A percentile compares a stretch with the other conserved stretches of the same genome.
Evolutionary conservation across 2,797 vertebrate species (phyloP).

Genomic region (Falco novaeseelandiae): DNA sequence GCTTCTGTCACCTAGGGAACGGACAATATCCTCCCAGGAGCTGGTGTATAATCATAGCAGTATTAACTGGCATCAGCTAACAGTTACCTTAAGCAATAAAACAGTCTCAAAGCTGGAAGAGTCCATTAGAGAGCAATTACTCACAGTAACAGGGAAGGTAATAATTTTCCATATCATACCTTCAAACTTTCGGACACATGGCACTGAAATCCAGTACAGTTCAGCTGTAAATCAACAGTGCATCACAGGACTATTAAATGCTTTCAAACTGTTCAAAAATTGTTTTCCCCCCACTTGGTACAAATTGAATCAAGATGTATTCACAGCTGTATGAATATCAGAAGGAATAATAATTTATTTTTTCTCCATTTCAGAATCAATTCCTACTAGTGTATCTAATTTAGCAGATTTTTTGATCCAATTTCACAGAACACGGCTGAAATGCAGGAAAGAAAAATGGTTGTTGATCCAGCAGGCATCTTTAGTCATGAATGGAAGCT

Average conservation of each 20-base stretch:
- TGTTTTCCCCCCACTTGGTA: constrained; percentile 43
- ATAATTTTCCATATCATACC: constrained; percentile 65
- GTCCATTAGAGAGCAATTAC: constrained; percentile 66
- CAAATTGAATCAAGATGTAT: constrained; percentile 72
- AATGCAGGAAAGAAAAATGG: constrained; percentile 17
- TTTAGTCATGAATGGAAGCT: constrained; percentile 64
- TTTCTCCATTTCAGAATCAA: constrained; percentile 46
- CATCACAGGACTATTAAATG: constrained; percentile 62
- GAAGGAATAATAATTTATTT: constrained; percentile 46
- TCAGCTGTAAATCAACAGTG: constrained; percentile 64
- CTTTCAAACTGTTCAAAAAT: constrained; percentile 51
- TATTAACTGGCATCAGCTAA: constrained; percentile 31
- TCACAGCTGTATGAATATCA: constrained; percentile 59
- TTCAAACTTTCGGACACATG: constrained; percentile 61
- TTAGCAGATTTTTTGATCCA: background rate
- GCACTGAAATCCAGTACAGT: constrained; percentile 55
- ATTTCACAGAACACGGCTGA: constrained; percentile 35
- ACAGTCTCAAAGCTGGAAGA: constrained; percentile 54
- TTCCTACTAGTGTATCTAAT: constrained; percentile 45
- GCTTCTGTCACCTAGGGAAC: background rate
- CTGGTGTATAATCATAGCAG: background rate
- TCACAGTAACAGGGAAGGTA: constrained; percentile 59
- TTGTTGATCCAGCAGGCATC: constrained; percentile 48
- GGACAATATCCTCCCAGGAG: constrained; percentile 1
- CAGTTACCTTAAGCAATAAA: constrained; percentile 60